Evolutionary conservation across 2,113 vertebrate species (phyloP).

Genomic region (Morone chrysops): DNA sequence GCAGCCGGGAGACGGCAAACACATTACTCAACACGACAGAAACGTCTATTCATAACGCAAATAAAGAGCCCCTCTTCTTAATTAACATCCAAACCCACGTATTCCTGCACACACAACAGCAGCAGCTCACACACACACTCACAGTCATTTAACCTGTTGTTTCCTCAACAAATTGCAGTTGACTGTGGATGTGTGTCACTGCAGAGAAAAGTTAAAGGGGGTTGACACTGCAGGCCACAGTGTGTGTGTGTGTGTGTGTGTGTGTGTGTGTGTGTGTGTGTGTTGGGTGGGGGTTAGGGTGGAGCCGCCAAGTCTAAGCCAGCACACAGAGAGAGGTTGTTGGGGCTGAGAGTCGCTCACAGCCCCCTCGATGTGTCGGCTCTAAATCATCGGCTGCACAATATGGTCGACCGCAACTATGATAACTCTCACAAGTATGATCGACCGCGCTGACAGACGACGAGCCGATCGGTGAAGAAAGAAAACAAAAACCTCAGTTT

Average conservation of each 20-base stretch:
- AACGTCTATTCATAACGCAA: constrained; percentile 43
- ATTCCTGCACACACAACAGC: neutral
- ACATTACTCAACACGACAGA: constrained; percentile 23
- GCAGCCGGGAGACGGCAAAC: constrained; percentile 33
- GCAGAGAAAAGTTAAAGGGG: constrained; percentile 27
- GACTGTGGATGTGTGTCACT: constrained; percentile 2
- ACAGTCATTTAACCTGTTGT: constrained; percentile 34
- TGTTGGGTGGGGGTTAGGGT: constrained; percentile 66
- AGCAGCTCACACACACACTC: neutral
- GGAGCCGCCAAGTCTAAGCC: constrained; percentile 77
- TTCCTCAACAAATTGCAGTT: constrained; percentile 23
- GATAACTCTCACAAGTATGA: constrained; percentile 52
- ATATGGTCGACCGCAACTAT: constrained; percentile 66
- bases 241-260: neutral
- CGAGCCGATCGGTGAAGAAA: neutral
- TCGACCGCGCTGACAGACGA: neutral
- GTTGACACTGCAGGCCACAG: constrained; percentile 8
- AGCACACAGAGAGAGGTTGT: constrained; percentile 68
- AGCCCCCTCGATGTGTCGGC: constrained; percentile 5
- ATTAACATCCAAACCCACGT: constrained; percentile 7
- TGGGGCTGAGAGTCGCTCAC: constrained; percentile 33
- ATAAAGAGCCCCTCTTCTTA: constrained; percentile 11
- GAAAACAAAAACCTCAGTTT: constrained; percentile 8
- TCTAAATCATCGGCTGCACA: constrained; percentile 61
- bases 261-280: constrained; percentile 11